These are phyloP conservation scores for Eurosta solidaginis DNA, from an alignment of 1,140 invertebrate genomes.

Conservation along the genomic window DNA sequence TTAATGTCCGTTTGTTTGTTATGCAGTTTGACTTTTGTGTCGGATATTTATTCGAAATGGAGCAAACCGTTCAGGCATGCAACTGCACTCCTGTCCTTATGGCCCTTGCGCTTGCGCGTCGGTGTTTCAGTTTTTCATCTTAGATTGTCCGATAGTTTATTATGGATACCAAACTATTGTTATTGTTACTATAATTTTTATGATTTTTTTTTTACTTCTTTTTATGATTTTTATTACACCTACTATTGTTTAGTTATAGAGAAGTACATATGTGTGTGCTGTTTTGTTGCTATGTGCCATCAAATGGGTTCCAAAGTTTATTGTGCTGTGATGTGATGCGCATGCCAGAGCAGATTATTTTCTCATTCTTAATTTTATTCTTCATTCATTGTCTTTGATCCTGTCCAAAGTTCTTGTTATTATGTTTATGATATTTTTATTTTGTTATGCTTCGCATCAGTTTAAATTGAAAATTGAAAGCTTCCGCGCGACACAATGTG, in stretches of 20 bases:
- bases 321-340: background rate
- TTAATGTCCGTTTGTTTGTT: background rate
- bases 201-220: background rate
- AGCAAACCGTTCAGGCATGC: background rate
- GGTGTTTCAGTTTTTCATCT: slow-evolving; percentile 21
- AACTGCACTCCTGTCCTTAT: background rate
- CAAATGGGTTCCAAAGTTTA: background rate
- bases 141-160: slow-evolving; percentile 22
- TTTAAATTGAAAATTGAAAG: slow-evolving; percentile 28
- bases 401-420: background rate
- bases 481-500: slow-evolving; percentile 12
- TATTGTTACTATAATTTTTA: slow-evolving; percentile 1
- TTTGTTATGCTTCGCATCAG: background rate
- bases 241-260: too few species aligned
- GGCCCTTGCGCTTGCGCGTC: slow-evolving; percentile 14
- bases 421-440: background rate
- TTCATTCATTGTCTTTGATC: background rate
- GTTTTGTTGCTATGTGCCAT: background rate
- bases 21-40: background rate
- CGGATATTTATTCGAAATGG: slow-evolving; percentile 15
- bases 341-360: background rate
- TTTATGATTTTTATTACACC: slow-evolving; percentile 5
- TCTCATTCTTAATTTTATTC: background rate
- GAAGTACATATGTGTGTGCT: background rate
- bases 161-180: slow-evolving; percentile 11